Percentiles rank a stretch among this genome's conserved stretches.
Conservation (phyloP, 2,888 invertebrate genomes). For the Acanthoscelides obtectus region DNA sequence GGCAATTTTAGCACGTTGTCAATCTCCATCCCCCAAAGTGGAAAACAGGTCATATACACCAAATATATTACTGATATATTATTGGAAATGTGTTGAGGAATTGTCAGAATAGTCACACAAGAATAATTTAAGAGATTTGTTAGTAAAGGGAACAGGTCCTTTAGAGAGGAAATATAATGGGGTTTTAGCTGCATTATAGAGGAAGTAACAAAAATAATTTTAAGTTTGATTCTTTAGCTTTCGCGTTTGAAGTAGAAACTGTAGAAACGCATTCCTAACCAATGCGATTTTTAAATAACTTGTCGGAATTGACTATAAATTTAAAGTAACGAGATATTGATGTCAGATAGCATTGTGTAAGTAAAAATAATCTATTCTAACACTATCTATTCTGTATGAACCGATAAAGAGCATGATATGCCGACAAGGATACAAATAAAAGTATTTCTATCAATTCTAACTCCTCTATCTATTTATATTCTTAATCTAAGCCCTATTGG, state of each 20-base stretch:
- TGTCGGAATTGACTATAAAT: too few relatives aligned
- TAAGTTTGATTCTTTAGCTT: too few relatives aligned
- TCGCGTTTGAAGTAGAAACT: too few relatives aligned
- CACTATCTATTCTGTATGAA: neutral
- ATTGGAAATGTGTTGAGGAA: neutral
- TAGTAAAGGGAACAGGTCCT: neutral
- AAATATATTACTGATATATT: neutral
- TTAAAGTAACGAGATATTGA: too few relatives aligned
- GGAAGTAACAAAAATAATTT: too few relatives aligned
- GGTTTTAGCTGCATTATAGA: neutral
- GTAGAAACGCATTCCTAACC: too few relatives aligned
- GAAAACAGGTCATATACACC: neutral
- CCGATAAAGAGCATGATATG: neutral
- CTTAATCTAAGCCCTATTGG: neutral
- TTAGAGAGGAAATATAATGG: neutral
- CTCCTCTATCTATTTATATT: too few relatives aligned
- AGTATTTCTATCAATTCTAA: too few relatives aligned
- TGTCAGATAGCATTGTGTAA: too few relatives aligned
- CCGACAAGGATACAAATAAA: too few relatives aligned
- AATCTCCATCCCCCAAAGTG: conserved; percentile 3
- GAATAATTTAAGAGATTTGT: neutral
- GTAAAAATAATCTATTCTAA: neutral
- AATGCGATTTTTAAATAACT: too few relatives aligned
- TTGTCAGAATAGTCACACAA: neutral
- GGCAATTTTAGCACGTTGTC: neutral